Evolutionary conservation across 2,113 vertebrate genomes (phyloP).

Genomic region (Brienomyrus longianalis): DNA sequence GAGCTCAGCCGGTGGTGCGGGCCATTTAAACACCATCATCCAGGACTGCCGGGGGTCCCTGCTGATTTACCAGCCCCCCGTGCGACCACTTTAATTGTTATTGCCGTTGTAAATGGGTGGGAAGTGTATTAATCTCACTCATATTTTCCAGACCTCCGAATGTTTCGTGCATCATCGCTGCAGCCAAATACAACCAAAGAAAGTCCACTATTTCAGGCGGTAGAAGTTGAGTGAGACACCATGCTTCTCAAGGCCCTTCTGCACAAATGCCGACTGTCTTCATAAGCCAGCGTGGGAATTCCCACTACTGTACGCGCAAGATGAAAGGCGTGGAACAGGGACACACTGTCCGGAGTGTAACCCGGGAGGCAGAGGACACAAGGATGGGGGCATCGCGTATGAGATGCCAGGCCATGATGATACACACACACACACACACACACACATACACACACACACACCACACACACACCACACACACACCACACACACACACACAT

Average conservation of each 20-base stretch:
- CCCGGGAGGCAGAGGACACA: not conserved
- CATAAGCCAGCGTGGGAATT: not conserved
- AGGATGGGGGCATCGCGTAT: not conserved
- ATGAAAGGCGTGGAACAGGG: not conserved
- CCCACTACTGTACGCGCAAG: not conserved
- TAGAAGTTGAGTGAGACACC: not conserved
- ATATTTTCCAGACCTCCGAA: not conserved
- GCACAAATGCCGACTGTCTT: not conserved
- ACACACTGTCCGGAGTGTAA: not conserved
- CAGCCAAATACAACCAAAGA: not conserved
- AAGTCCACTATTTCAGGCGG: not conserved
- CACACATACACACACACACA: no score
- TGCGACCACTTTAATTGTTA: not conserved
- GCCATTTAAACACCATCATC: conserved; percentile 8
- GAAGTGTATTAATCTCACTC: not conserved
- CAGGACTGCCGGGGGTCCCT: conserved; percentile 37
- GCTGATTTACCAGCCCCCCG: conserved; percentile 23
- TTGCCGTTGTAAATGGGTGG: not conserved
- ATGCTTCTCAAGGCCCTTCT: not conserved
- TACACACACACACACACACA: not conserved
- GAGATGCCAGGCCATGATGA: not conserved
- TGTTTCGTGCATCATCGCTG: not conserved
- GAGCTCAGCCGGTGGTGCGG: conserved; percentile 26
- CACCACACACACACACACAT: no score
- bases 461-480: no score